Conservation (phyloP, 2,888 invertebrate species). For the Macropis europaea region DNA sequence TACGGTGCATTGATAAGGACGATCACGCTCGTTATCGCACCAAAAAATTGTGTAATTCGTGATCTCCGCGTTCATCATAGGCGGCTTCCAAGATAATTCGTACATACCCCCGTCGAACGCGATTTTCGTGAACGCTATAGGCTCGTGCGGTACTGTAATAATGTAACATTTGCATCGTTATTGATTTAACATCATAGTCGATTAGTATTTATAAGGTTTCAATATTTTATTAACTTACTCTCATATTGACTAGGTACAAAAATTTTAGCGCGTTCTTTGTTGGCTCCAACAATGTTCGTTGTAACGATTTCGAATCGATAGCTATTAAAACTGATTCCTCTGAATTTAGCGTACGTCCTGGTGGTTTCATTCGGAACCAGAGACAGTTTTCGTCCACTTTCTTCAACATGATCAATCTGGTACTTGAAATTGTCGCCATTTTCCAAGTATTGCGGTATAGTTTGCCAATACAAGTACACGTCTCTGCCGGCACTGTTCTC, state of each 20-base stretch:
- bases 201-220: conserved; percentile 16
- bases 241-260: conserved; percentile 83
- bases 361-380: conserved; percentile 82
- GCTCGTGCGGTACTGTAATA: conserved; percentile 79
- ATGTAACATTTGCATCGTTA: not conserved
- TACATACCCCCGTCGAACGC: conserved; percentile 87
- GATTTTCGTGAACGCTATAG: conserved; percentile 86
- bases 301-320: conserved; percentile 84
- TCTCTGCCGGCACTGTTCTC: conserved; percentile 82
- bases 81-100: conserved; percentile 88
- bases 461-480: conserved; percentile 90
- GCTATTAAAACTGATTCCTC: conserved; percentile 79
- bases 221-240: conserved; percentile 75
- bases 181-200: not conserved
- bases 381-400: conserved; percentile 77
- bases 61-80: conserved; percentile 80
- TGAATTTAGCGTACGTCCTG: conserved; percentile 83
- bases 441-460: conserved; percentile 84
- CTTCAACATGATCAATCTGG: conserved; percentile 81
- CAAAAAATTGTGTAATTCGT: conserved; percentile 91
- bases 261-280: conserved; percentile 82
- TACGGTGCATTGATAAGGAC: conserved; percentile 82
- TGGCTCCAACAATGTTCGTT: conserved; percentile 83
- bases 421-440: conserved; percentile 90
- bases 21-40: conserved; percentile 84